Percentiles rank a stretch among this genome's conserved stretches.
These are phyloP conservation scores for Magallana angulata DNA, from an alignment of 1,140 invertebrate genomes.

Conservation along the genomic window DNA sequence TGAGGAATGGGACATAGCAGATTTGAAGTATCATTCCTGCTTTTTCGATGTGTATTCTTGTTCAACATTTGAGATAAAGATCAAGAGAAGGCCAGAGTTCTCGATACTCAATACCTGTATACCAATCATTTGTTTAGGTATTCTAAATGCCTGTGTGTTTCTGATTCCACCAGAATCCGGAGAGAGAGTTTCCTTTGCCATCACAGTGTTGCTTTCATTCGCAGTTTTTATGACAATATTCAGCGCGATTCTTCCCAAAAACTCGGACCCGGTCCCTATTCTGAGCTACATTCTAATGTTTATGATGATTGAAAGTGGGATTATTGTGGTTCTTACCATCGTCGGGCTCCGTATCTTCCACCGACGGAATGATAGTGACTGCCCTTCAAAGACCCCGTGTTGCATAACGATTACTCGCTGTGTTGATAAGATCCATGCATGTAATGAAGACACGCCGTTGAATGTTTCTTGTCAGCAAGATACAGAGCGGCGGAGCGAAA, in stretches of 20 bases:
- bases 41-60: slow-evolving; percentile 2
- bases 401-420: too few relatives aligned
- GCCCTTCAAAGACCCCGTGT: too few relatives aligned
- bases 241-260: slow-evolving; percentile 39
- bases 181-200: slow-evolving; percentile 51
- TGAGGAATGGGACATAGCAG: slow-evolving; percentile 9
- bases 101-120: slow-evolving; percentile 37
- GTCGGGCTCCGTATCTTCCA: slow-evolving; percentile 32
- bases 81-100: slow-evolving; percentile 44
- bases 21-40: slow-evolving; percentile 1
- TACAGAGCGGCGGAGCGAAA: too few relatives aligned
- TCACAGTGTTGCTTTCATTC: slow-evolving; percentile 51
- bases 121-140: slow-evolving; percentile 46
- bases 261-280: slow-evolving; percentile 38
- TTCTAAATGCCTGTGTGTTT: slow-evolving; percentile 53
- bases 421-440: too few relatives aligned
- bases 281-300: slow-evolving; percentile 40
- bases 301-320: slow-evolving; percentile 42
- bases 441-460: too few relatives aligned
- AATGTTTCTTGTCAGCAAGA: too few relatives aligned
- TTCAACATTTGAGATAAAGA: slow-evolving; percentile 9
- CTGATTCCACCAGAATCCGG: slow-evolving; percentile 49
- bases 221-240: slow-evolving; percentile 54
- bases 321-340: slow-evolving; percentile 34
- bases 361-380: too few relatives aligned